Percentiles rank a stretch among this genome's conserved stretches.
Evolutionary conservation across 2,888 invertebrate species (phyloP).

Genomic region (Lasioglossum morio): DNA sequence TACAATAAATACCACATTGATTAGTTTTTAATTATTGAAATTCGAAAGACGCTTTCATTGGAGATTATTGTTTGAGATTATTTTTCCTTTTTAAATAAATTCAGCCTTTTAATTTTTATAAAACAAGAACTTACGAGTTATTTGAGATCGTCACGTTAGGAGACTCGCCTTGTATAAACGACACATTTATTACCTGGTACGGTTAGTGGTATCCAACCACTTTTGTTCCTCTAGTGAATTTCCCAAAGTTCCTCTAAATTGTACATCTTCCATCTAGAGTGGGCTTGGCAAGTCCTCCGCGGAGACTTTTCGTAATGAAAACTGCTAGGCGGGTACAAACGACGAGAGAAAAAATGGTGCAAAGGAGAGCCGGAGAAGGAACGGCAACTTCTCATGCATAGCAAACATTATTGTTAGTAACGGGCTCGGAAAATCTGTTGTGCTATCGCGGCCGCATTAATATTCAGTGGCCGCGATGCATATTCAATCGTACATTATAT

Average conservation of each 20-base stretch:
- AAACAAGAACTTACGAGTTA: no score
- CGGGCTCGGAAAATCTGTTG: conserved; percentile 1
- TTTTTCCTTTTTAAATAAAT: no score
- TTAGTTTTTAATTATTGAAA: no score
- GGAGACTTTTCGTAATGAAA: background rate
- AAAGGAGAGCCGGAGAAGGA: background rate
- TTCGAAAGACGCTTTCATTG: no score
- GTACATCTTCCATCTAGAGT: background rate
- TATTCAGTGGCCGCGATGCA: conserved; percentile 40
- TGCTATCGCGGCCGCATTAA: conserved; percentile 15
- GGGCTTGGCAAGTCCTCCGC: background rate
- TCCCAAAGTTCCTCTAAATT: no score
- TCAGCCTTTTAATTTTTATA: no score
- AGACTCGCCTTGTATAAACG: no score
- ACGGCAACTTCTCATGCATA: background rate
- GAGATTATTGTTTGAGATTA: no score
- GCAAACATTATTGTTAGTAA: conserved; percentile 19
- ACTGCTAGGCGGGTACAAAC: background rate
- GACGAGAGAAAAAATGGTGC: background rate
- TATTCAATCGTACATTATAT: conserved; percentile 41
- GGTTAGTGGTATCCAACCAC: background rate
- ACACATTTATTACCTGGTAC: no score
- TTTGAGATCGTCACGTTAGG: no score
- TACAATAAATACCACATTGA: no score
- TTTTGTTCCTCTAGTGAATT: background rate